Conservation (phyloP, 2,888 invertebrate genomes). For the Alloscopus bannaensis region DNA sequence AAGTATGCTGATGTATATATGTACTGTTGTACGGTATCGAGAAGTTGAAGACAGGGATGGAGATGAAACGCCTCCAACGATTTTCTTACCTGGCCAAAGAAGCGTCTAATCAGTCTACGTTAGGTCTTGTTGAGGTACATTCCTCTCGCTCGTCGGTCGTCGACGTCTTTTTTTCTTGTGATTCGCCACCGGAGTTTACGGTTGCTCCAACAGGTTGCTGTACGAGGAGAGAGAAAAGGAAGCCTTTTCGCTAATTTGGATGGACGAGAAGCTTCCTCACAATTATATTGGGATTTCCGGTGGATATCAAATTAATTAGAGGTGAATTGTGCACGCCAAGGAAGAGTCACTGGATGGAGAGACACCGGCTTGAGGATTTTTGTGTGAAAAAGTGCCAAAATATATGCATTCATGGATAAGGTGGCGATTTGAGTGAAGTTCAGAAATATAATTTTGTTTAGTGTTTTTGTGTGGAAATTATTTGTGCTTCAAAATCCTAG, state of each 20-base stretch:
- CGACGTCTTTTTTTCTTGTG: slow-evolving; percentile 27
- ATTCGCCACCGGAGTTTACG: slow-evolving; percentile 31
- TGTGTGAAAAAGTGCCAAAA: neutral
- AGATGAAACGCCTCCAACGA: slow-evolving; percentile 68
- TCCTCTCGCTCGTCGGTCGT: slow-evolving; percentile 61
- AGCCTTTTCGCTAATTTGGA: slow-evolving; percentile 15
- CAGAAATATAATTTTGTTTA: neutral
- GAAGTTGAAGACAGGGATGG: slow-evolving; percentile 45
- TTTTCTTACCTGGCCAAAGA: slow-evolving; percentile 67
- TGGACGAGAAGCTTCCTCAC: neutral
- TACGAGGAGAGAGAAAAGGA: slow-evolving; percentile 24
- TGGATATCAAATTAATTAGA: neutral
- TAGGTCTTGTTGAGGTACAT: slow-evolving; percentile 65
- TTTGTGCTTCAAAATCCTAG: neutral
- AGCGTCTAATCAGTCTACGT: slow-evolving; percentile 68
- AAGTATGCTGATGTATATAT: no score
- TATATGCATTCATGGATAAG: neutral
- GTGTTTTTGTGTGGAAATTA: neutral
- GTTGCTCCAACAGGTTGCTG: slow-evolving; percentile 33
- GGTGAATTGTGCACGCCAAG: neutral
- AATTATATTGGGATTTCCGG: neutral
- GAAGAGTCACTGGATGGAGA: neutral
- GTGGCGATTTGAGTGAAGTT: neutral
- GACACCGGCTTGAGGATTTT: neutral
- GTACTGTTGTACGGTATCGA: slow-evolving; percentile 32